Evolutionary conservation across 2,113 vertebrate genomes (phyloP).

Genomic region (Poicephalus meyeri): DNA sequence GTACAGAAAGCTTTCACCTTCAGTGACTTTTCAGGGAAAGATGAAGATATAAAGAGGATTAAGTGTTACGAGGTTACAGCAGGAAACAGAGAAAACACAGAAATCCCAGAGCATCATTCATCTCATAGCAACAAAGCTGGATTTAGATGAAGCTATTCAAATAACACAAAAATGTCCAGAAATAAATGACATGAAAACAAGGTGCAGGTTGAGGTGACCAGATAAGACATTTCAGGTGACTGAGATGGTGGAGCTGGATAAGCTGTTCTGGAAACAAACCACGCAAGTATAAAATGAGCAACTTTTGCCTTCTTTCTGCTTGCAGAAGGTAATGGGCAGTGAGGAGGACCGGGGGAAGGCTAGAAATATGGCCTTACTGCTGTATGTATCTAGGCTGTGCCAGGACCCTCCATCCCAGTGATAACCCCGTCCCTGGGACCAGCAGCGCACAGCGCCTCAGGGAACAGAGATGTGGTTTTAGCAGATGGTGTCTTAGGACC

Average conservation of each 20-base stretch:
- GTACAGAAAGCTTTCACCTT: background rate
- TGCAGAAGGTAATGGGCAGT: background rate
- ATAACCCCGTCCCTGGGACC: background rate
- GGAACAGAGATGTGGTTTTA: background rate
- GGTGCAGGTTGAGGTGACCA: background rate
- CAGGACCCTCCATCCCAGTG: background rate
- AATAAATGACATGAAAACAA: background rate
- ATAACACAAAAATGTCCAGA: background rate
- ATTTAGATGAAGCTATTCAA: constrained; percentile 5
- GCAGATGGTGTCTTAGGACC: background rate
- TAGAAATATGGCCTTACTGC: background rate
- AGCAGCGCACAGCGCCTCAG: accelerated
- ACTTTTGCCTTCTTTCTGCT: background rate
- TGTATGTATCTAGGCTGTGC: background rate
- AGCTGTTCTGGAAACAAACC: background rate
- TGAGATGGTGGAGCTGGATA: background rate
- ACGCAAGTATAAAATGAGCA: background rate
- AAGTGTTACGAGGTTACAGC: background rate
- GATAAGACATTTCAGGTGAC: background rate
- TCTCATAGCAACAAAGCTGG: constrained; percentile 42
- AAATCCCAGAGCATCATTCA: background rate
- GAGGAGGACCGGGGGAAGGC: background rate
- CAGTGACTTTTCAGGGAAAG: constrained; percentile 10
- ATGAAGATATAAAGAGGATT: background rate
- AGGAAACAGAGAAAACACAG: background rate